These are phyloP conservation scores for Paedocypris micromegethes DNA, from an alignment of 2,797 vertebrate genomes.

Conservation along the genomic window DNA sequence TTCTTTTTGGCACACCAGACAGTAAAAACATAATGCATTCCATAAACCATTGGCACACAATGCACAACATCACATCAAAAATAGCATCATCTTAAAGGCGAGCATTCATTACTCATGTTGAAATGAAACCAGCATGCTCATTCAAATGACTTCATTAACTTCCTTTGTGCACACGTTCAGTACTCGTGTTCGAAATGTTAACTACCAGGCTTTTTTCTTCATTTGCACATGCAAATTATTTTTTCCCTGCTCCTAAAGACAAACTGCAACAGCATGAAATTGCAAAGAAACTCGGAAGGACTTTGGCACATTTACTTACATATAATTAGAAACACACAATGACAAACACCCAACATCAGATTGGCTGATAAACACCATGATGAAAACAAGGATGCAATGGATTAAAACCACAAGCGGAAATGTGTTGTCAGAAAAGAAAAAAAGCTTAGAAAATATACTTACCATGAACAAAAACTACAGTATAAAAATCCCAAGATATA, in stretches of 20 bases:
- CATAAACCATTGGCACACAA: neutral
- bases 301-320: conserved; percentile 23
- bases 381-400: conserved; percentile 24
- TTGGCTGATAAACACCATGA: conserved; percentile 7
- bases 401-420: conserved; percentile 5
- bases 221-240: conserved; percentile 10
- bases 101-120: conserved; percentile 13
- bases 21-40: neutral
- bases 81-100: conserved; percentile 10
- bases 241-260: conserved; percentile 3
- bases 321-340: conserved; percentile 21
- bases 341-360: conserved; percentile 10
- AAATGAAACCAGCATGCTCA: conserved; percentile 30
- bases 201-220: conserved; percentile 29
- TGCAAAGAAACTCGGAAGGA: conserved; percentile 29
- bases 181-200: conserved; percentile 25
- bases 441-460: conserved; percentile 45
- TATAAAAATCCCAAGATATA: conserved; percentile 33
- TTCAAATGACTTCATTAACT: conserved; percentile 35
- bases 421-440: conserved; percentile 37
- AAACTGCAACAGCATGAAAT: conserved; percentile 24
- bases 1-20: neutral
- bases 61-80: conserved; percentile 6
- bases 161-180: conserved; percentile 26
- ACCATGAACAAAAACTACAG: conserved; percentile 45